Evolutionary conservation across 2,113 vertebrate genomes (phyloP).

Genomic region (Phyllostomus hastatus): DNA sequence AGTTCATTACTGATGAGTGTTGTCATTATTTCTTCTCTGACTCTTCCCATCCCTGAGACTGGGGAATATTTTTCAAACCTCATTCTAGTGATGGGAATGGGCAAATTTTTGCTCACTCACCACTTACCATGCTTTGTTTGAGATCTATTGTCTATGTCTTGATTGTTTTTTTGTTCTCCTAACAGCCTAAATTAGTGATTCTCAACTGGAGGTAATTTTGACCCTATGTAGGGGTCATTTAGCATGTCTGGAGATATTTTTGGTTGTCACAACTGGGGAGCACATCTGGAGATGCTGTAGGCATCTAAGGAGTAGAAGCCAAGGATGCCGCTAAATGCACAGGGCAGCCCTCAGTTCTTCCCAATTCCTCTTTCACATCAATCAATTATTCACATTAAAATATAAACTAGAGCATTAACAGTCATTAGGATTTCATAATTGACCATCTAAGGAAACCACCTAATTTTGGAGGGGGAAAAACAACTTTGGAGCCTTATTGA

Average conservation of each 20-base stretch:
- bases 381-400: background rate
- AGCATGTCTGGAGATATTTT: background rate
- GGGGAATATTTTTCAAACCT: background rate
- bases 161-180: background rate
- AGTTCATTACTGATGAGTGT: background rate
- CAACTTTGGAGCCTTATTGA: background rate
- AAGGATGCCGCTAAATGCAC: background rate
- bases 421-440: constrained; percentile 2
- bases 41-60: background rate
- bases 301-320: background rate
- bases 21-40: background rate
- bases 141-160: background rate
- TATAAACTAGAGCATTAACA: background rate
- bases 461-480: background rate
- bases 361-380: background rate
- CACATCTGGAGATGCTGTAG: background rate
- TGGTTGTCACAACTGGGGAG: background rate
- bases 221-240: background rate
- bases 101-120: background rate
- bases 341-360: background rate
- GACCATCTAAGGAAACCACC: background rate
- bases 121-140: background rate
- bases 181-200: background rate
- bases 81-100: background rate
- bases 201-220: background rate